Conservation (phyloP, 2,888 invertebrate species). For the Lithophane semibrunnea region DNA sequence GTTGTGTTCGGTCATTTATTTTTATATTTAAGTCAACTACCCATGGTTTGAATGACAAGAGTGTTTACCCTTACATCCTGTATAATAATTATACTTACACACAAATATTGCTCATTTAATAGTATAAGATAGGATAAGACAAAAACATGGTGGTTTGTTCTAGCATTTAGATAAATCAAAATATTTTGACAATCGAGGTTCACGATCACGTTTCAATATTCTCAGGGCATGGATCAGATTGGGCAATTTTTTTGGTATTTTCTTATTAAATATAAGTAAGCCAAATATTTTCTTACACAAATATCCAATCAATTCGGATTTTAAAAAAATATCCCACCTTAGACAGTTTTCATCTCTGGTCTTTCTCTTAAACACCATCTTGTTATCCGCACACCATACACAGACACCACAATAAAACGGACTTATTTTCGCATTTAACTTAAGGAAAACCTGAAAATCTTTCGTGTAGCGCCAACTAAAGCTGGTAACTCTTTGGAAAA, state of each 20-base stretch:
- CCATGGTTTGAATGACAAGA: no score
- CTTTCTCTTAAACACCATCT: neutral
- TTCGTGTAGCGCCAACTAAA: constrained; percentile 12
- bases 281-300: neutral
- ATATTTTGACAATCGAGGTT: neutral
- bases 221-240: neutral
- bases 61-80: no score
- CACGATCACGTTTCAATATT: neutral
- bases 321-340: constrained; percentile 6
- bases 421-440: neutral
- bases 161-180: neutral
- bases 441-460: neutral
- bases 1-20: no score
- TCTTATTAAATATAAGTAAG: no score
- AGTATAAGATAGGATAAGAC: no score
- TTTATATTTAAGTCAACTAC: no score
- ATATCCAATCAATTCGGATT: neutral
- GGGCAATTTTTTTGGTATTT: neutral
- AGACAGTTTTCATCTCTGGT: neutral
- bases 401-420: neutral
- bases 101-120: no score
- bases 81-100: no score
- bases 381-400: constrained; percentile 1
- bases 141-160: no score
- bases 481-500: neutral